Evolutionary conservation across 2,113 vertebrate species (phyloP), one percentile per base, ranked within the genome.

Genomic region (Channa maculata): DNA sequence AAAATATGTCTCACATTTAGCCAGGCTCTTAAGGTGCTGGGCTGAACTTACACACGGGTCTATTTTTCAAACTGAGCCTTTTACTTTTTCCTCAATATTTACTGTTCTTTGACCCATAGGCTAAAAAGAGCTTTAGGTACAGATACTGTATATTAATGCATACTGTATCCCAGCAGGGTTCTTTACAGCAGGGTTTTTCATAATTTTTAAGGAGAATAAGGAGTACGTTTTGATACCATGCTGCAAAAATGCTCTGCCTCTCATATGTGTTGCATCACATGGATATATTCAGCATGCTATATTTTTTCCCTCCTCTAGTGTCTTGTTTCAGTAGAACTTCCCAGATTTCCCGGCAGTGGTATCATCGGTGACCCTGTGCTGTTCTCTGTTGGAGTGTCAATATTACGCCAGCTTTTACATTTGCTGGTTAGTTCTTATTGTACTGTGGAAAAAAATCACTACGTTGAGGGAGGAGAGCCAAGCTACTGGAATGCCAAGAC

Each of bases 401-500:
- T 80, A 90, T 92, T 91, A 92, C 78, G 80, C 84, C 88, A 91
- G 77, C 78, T 87, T 89, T 91, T 89, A 84, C 85, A 90, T 92
- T 90, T 10, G 59, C 80, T 90, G 91, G 84, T 92, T 88, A 88
- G 75, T 84, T 92, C 80, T 81, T 93, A 86, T 92, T 92, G 89
- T 91, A 86, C 48, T 57, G 64, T 86, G 78, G 76, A 89, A 92
- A 89, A 90, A 91, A 90, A 91, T 64, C 77, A 75, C 75, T 80
- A 77, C 66, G 57, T 71, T 61, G 71, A 82, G 76, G 78, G 82
- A 84, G 70, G 68, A 79, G 77, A 89, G 90, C 90, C 89, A 90
- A 90, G 89, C 88, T 89, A 90, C 91, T 91, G 87, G 81, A 88
- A 92, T 85, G 92, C 91, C 91, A 93, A 93, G 91, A 93, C 85